Evolutionary conservation across 64 coral and sea anemone species (phyloP), one percentile per base, ranked within the genome.

Genomic region (Catalaphyllia jardinei): DNA sequence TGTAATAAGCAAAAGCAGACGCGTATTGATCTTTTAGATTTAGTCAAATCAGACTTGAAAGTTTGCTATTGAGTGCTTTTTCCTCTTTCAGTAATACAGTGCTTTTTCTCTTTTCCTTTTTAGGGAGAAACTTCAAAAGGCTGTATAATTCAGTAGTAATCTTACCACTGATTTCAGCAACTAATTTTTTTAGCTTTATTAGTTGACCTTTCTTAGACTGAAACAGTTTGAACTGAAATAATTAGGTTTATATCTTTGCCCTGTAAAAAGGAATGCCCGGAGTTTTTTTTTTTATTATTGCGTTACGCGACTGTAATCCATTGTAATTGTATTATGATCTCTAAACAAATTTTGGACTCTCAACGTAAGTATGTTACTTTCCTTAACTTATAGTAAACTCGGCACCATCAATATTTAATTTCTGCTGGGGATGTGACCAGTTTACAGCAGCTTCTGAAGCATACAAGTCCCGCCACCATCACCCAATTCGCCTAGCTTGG

Each of bases 121-220:
- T 29, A 85, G 81, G 81, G 81, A 71, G 81, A 85, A 25, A 71
- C 62, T 29, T 35, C 20, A 17, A 85, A 85, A 71, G 81, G 81
- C 33, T 85, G 81, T 71, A 27, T 71, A 27, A 85, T 85, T 85
- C 81, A 85, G 81, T 85, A 85, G 35, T 25, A 16, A 18, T 85
- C 7, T 25, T 24, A n/a, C 46, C 50, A 69, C 20, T 84, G 8
- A 64, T 8, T 31, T 22, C 17, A 83, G 10, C 31, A 15, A 42
- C 17, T 39, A 28, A 22, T 65, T 33, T 63, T n/a, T 35, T 25
- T 14, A 29, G 24, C 63, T 85, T 83, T 79, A 46, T 52, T 30
- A 85, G n/a, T n/a, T 71, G 71, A 62, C 24, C 79, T 46, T 46
- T 46, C 28, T 83, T 80, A 29, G 20, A 39, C 33, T 20, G 10